These are phyloP conservation scores for Drosophila bipectinata DNA, from an alignment of 1,140 invertebrate species.

Conservation along the genomic window DNA sequence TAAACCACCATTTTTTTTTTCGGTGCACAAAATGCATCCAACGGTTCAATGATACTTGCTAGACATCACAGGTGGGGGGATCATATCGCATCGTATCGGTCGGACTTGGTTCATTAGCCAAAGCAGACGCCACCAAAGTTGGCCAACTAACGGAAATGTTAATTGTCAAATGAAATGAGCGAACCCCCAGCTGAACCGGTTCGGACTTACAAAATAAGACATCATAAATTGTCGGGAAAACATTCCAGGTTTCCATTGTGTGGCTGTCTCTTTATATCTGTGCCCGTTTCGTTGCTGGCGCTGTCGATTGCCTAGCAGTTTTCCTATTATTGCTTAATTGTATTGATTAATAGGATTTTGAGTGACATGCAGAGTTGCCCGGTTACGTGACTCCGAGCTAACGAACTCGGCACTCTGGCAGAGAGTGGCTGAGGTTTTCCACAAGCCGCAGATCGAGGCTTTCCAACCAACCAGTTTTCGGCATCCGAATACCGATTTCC, in stretches of 20 bases:
- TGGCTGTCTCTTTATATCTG: slow-evolving; percentile 7
- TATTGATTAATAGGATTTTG: slow-evolving; percentile 80
- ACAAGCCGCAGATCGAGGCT: slow-evolving; percentile 20
- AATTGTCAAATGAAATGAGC: slow-evolving; percentile 76
- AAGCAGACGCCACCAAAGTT: slow-evolving; percentile 80
- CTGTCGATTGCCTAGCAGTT: slow-evolving; percentile 70
- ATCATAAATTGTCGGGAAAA: slow-evolving; percentile 77
- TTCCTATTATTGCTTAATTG: slow-evolving; percentile 80
- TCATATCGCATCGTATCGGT: slow-evolving; percentile 13
- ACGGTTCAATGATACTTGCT: slow-evolving; percentile 62
- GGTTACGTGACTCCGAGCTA: slow-evolving; percentile 69
- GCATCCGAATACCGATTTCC: slow-evolving; percentile 18
- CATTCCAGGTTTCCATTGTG: slow-evolving; percentile 64
- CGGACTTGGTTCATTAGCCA: slow-evolving; percentile 71
- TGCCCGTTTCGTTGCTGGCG: slow-evolving; percentile 7
- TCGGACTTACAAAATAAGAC: slow-evolving; percentile 74
- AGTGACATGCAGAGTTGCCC: slow-evolving; percentile 70
- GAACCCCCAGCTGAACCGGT: slow-evolving; percentile 56
- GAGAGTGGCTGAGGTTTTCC: slow-evolving; percentile 16
- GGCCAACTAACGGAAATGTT: slow-evolving; percentile 82
- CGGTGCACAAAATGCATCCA: slow-evolving; percentile 1
- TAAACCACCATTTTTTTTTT: background rate
- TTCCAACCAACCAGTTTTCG: slow-evolving; percentile 36
- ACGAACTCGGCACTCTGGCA: slow-evolving; percentile 56
- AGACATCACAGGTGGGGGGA: slow-evolving; percentile 20